A percentile compares a stretch with the other conserved stretches of the same genome.
phyloP scores from a whole-genome alignment of 2,888 invertebrate genomes.

The Lycaena phlaeas region DNA sequence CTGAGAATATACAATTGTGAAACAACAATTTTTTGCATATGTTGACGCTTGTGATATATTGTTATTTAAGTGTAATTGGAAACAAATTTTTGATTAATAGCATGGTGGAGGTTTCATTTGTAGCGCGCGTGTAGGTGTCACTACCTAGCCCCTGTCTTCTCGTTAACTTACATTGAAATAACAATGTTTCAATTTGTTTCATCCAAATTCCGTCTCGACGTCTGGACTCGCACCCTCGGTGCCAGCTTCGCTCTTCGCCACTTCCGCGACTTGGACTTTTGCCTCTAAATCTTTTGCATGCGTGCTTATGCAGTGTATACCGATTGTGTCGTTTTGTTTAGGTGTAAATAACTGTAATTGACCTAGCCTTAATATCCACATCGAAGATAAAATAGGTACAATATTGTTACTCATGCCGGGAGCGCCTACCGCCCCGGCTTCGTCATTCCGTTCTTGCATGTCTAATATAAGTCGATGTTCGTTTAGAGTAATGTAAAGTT shows the following conservation, averaged over 20 bases:
- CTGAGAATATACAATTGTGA: constrained; percentile 13
- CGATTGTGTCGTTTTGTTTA: constrained; percentile 50
- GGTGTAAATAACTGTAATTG: constrained; percentile 53
- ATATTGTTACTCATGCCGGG: constrained; percentile 28
- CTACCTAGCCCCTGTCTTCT: constrained; percentile 30
- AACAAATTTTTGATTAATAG: too few relatives aligned
- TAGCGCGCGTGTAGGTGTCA: constrained; percentile 54
- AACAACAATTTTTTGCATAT: constrained; percentile 46
- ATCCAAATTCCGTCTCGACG: constrained; percentile 59
- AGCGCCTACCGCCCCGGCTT: constrained; percentile 23
- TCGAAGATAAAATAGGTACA: constrained; percentile 60
- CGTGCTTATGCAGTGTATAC: constrained; percentile 61
- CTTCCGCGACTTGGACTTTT: constrained; percentile 44
- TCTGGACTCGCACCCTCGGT: constrained; percentile 15
- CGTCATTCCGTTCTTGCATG: constrained; percentile 56
- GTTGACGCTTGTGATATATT: constrained; percentile 72
- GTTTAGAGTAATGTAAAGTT: constrained; percentile 46
- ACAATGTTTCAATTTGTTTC: constrained; percentile 66
- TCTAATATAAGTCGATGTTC: constrained; percentile 60
- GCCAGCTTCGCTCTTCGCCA: constrained; percentile 28
- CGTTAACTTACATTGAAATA: constrained; percentile 63
- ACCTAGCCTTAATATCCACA: constrained; percentile 70
- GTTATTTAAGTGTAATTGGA: constrained; percentile 72
- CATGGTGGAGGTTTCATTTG: constrained; percentile 2
- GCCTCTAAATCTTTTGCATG: constrained; percentile 69